Conservation (phyloP, 2,888 invertebrate species). For the Asteroscopus sphinx region DNA sequence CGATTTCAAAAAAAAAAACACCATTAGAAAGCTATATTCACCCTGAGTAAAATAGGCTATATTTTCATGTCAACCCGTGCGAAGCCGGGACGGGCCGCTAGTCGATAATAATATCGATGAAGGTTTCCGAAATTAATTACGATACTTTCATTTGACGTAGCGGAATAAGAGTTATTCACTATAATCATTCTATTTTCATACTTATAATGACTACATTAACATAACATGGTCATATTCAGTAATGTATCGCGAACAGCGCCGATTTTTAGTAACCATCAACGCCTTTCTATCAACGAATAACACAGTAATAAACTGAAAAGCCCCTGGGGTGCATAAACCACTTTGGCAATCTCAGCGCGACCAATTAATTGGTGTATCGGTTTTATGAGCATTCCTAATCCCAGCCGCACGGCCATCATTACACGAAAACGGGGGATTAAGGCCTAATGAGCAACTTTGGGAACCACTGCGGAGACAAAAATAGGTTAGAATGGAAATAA, state of each 20-base stretch:
- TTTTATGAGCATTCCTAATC: conserved; percentile 61
- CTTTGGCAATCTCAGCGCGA: conserved; percentile 50
- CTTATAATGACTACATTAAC: no score
- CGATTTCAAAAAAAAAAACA: no score
- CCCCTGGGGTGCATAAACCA: conserved; percentile 18
- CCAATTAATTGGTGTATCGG: conserved; percentile 63
- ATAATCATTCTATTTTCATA: no score
- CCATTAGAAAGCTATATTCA: no score
- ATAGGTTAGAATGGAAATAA: conserved; percentile 36
- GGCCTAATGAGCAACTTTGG: conserved; percentile 48
- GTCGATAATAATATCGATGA: no score
- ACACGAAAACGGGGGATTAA: conserved; percentile 42
- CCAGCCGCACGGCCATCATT: conserved; percentile 48
- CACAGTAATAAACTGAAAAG: not conserved
- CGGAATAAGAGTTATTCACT: no score
- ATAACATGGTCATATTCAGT: no score
- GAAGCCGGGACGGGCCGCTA: no score
- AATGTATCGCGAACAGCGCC: not conserved
- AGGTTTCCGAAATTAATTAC: no score
- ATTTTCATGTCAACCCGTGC: no score
- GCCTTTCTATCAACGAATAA: not conserved
- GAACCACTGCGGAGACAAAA: conserved; percentile 38
- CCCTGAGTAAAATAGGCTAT: no score
- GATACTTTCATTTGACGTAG: no score
- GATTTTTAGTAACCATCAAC: not conserved